phyloP scores from a whole-genome alignment of 2,888 invertebrate genomes.

The Eucera pruinosa region DNA sequence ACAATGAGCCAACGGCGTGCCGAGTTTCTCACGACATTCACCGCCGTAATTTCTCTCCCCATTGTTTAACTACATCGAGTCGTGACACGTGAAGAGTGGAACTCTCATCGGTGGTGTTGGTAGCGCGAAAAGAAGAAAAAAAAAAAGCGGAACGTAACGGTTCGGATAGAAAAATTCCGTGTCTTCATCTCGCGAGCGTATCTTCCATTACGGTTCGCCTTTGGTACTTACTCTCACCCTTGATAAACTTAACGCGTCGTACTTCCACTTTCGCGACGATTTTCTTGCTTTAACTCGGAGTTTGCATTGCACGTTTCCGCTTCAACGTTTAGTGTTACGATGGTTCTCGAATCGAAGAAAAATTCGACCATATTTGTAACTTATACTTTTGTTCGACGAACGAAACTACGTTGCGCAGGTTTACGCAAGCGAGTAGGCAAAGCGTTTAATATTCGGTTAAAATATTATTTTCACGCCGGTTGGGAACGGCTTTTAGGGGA shows the following conservation, averaged over 20 bases:
- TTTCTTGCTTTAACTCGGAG: background rate
- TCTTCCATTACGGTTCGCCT: background rate
- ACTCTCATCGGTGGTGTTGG: conserved; percentile 24
- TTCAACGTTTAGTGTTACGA: too few relatives aligned
- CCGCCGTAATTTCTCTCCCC: conserved; percentile 66
- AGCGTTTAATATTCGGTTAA: background rate
- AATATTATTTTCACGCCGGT: conserved; percentile 3
- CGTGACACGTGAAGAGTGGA: conserved; percentile 49
- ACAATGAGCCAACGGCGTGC: conserved; percentile 61
- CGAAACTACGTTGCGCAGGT: background rate
- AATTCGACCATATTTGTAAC: too few relatives aligned
- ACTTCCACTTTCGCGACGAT: background rate
- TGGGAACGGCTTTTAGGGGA: conserved; percentile 12
- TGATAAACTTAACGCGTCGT: too few relatives aligned
- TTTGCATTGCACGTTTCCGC: too few relatives aligned
- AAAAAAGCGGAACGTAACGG: conserved; percentile 52
- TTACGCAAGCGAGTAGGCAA: background rate
- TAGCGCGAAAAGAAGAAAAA: conserved; percentile 34
- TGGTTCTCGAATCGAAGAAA: too few relatives aligned
- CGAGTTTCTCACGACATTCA: conserved; percentile 67
- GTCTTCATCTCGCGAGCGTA: background rate
- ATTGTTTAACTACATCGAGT: conserved; percentile 56
- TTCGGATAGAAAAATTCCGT: conserved; percentile 9
- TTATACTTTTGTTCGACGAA: too few relatives aligned
- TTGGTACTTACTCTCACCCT: background rate